phyloP scores from a whole-genome alignment of 2,888 invertebrate species.

The Ferrisia virgata region DNA sequence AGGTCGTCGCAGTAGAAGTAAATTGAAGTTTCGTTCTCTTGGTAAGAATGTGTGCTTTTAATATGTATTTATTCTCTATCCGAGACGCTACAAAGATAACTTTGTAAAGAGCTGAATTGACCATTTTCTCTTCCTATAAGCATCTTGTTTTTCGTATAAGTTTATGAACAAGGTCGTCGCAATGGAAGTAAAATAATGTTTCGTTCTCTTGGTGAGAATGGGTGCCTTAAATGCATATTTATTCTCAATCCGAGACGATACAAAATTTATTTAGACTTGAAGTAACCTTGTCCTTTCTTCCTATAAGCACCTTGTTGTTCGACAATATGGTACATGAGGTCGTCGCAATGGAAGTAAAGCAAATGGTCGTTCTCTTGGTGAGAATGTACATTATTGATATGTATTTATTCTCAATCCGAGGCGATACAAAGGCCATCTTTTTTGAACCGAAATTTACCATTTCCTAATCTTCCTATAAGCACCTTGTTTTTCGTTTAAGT shows the following conservation, averaged over 20 bases:
- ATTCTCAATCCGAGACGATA: constrained; percentile 8
- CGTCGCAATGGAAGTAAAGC: background rate
- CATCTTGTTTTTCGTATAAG: background rate
- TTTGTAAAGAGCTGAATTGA: background rate
- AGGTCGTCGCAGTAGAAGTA: background rate
- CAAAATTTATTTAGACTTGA: too few species aligned
- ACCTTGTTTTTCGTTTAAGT: background rate
- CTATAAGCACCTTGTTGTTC: background rate
- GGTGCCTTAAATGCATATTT: background rate
- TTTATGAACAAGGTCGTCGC: background rate
- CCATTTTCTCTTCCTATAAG: background rate
- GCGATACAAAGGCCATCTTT: background rate
- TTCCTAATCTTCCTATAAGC: background rate
- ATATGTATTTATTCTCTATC: background rate
- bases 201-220: background rate
- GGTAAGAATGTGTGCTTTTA: background rate
- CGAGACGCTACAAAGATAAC: background rate
- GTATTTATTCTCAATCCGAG: background rate
- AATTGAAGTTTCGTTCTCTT: background rate
- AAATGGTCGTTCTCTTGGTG: background rate
- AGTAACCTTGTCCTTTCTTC: too few species aligned
- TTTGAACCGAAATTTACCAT: too few species aligned
- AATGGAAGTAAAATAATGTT: background rate
- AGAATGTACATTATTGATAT: background rate
- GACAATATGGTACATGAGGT: background rate